Conservation (phyloP, 2,113 vertebrate species). For the Hassar affinis region DNA sequence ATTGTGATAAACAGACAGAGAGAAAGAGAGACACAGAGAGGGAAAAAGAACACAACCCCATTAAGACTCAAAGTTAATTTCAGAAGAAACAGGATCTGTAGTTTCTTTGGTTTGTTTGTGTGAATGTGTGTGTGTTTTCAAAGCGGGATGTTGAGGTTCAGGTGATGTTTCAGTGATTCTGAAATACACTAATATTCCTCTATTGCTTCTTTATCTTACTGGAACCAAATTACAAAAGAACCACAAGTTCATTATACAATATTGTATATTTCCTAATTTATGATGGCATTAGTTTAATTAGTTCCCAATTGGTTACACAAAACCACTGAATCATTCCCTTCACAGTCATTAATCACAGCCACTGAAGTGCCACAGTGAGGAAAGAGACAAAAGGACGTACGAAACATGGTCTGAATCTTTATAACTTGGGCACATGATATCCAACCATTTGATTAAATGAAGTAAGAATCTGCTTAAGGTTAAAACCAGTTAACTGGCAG, state of each 20-base stretch:
- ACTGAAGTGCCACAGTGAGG: constrained; percentile 27
- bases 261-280: background rate
- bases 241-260: background rate
- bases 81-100: constrained; percentile 8
- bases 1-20: constrained; percentile 40
- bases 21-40: constrained; percentile 26
- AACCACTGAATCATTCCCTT: constrained; percentile 47
- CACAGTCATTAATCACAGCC: background rate
- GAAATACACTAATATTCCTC: background rate
- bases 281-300: background rate
- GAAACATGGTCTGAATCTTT: background rate
- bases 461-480: background rate
- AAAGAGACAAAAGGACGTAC: constrained; percentile 46
- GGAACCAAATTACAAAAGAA: no score
- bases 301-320: background rate
- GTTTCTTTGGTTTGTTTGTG: background rate
- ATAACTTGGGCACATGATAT: background rate
- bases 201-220: background rate
- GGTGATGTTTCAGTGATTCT: constrained; percentile 10
- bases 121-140: background rate
- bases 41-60: constrained; percentile 54
- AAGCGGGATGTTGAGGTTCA: background rate
- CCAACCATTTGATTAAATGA: background rate
- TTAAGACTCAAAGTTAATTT: constrained; percentile 52
- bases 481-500: background rate